These are phyloP conservation scores for Andrena marginata DNA, from an alignment of 2,888 invertebrate species.

Conservation along the genomic window DNA sequence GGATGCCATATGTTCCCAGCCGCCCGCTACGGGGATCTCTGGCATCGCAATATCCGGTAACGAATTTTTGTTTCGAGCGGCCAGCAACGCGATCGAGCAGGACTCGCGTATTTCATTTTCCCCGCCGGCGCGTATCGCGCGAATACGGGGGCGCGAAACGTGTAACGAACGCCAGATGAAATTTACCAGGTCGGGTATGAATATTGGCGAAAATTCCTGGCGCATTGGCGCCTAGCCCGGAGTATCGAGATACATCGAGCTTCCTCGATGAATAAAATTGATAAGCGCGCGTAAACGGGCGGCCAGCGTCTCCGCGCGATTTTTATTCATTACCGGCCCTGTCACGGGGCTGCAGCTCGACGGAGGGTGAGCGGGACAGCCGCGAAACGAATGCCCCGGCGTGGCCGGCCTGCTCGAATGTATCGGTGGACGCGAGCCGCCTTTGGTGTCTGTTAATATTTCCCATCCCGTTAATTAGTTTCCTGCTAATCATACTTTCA, in stretches of 20 bases:
- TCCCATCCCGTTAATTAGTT: too few species aligned
- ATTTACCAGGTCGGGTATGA: conserved; percentile 24
- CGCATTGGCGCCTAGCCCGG: background rate
- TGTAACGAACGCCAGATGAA: conserved; percentile 33
- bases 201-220: conserved; percentile 30
- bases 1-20: too few species aligned
- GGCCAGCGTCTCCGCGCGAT: background rate
- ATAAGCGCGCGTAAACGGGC: conserved; percentile 25
- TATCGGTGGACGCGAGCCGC: conserved; percentile 36
- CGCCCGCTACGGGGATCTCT: background rate
- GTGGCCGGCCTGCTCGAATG: background rate
- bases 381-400: conserved; percentile 20
- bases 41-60: background rate
- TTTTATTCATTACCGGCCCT: conserved; percentile 24
- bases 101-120: conserved; percentile 32
- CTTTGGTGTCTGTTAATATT: conserved; percentile 20
- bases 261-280: conserved; percentile 9
- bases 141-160: conserved; percentile 23
- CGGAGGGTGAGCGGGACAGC: conserved; percentile 2
- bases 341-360: conserved; percentile 2
- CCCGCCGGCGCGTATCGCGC: background rate
- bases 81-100: background rate
- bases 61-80: conserved; percentile 12
- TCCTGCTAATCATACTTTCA: too few species aligned
- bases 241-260: background rate